Conservation (phyloP, 1,140 invertebrate species). For the Rhopalosiphum padi region DNA sequence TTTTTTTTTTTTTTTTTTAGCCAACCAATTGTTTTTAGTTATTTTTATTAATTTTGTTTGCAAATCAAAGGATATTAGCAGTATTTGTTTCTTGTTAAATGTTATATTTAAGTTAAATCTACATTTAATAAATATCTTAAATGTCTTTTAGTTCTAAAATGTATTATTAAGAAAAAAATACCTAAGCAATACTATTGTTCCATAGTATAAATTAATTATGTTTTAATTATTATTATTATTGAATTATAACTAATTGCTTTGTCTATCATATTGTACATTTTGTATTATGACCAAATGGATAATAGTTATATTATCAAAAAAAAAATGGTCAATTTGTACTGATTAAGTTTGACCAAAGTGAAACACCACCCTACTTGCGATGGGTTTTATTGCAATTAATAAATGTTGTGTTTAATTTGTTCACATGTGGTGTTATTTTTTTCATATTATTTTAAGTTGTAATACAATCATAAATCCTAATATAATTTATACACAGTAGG, state of each 20-base stretch:
- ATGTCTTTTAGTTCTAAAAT: constrained; percentile 19
- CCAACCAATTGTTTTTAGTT: constrained; percentile 7
- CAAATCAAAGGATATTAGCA: constrained; percentile 32
- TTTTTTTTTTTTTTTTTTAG: constrained; percentile 46
- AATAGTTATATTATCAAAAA: constrained; percentile 34
- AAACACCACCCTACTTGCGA: background rate
- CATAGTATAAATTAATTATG: constrained; percentile 26
- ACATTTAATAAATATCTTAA: constrained; percentile 5
- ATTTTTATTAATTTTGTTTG: background rate
- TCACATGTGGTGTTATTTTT: background rate
- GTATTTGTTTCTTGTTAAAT: constrained; percentile 49
- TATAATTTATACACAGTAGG: background rate
- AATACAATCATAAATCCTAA: background rate
- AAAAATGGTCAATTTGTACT: constrained; percentile 33
- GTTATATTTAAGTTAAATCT: constrained; percentile 39
- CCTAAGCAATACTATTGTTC: constrained; percentile 48
- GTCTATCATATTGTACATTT: constrained; percentile 19
- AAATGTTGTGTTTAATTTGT: constrained; percentile 51
- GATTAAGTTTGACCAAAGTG: constrained; percentile 40
- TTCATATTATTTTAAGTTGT: background rate
- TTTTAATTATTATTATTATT: constrained; percentile 32
- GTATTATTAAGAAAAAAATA: constrained; percentile 32
- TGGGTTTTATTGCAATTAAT: constrained; percentile 52
- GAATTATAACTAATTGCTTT: constrained; percentile 49
- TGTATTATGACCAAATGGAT: constrained; percentile 36